phyloP scores from a whole-genome alignment of 2,797 vertebrate genomes.

The Bradypodion ventrale region DNA sequence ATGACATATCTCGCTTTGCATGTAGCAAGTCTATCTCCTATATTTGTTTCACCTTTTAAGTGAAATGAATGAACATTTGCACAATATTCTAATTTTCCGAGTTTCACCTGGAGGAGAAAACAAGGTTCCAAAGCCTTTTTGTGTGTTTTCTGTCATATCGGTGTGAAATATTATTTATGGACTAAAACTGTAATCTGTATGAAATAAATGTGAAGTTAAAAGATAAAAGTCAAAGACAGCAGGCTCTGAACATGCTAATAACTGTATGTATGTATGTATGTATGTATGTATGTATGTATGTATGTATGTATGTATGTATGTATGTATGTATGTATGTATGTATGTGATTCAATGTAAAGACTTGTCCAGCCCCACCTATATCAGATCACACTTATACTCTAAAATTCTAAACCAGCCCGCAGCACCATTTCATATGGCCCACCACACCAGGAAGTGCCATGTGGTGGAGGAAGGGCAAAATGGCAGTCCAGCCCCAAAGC shows the following conservation, averaged over 20 bases:
- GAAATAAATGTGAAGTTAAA: background rate
- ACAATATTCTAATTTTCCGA: too few relatives aligned
- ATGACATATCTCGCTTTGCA: too few relatives aligned
- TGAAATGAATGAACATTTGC: too few relatives aligned
- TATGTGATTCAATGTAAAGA: background rate
- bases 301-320: background rate
- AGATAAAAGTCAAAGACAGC: background rate
- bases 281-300: background rate
- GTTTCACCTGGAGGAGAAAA: too few relatives aligned
- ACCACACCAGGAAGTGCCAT: too few relatives aligned
- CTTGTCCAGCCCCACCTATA: background rate
- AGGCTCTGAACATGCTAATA: background rate
- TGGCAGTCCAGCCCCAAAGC: too few relatives aligned
- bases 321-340: background rate
- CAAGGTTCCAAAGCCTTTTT: background rate
- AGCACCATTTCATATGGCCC: too few relatives aligned
- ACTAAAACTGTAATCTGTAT: background rate
- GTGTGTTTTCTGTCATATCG: background rate
- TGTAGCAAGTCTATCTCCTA: too few relatives aligned
- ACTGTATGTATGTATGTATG: background rate
- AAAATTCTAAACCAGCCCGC: background rate
- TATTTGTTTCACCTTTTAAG: too few relatives aligned
- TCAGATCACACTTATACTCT: background rate
- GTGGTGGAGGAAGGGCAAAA: too few relatives aligned
- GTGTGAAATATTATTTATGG: background rate